A percentile compares a stretch with the other conserved stretches of the same genome.
phyloP scores from a whole-genome alignment of 37 sponge, comb jelly and placozoan species.

The Cliona cf. orientalis region DNA sequence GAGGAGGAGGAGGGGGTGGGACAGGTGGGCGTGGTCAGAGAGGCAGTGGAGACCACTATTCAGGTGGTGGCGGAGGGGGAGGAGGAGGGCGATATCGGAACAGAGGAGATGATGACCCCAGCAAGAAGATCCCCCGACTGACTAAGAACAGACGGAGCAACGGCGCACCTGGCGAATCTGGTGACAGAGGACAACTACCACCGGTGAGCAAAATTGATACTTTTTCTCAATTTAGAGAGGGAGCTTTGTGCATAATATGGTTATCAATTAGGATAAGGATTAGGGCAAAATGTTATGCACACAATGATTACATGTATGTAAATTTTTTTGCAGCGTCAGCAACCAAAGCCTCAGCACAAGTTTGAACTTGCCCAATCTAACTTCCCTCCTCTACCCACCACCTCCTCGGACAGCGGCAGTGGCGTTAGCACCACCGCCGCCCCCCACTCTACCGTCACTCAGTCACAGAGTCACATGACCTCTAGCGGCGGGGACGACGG shows the following conservation, averaged over 20 bases:
- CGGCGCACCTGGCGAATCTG: not conserved
- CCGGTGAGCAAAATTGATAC: not conserved
- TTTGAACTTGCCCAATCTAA: conserved; percentile 52
- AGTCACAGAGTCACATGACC: conserved; percentile 8
- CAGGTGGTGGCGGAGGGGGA: not conserved
- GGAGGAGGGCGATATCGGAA: not conserved
- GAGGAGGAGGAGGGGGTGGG: conserved; percentile 14
- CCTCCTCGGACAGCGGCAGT: not conserved
- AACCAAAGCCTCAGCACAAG: conserved; percentile 34
- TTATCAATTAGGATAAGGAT: too few relatives aligned
- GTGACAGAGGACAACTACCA: not conserved
- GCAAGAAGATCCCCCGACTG: conserved; percentile 20
- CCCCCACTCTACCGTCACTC: conserved; percentile 13
- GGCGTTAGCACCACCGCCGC: not conserved
- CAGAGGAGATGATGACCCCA: not conserved
- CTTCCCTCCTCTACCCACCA: conserved; percentile 68
- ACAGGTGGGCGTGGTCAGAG: not conserved
- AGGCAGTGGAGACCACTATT: not conserved
- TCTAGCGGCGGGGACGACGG: conserved; percentile 17
- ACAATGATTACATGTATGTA: not conserved
- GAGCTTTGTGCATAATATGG: too few relatives aligned
- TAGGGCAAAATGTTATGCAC: not conserved
- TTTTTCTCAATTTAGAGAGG: not conserved
- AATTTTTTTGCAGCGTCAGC: conserved; percentile 50
- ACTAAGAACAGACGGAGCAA: not conserved